Conservation (phyloP, 23 tunicate genomes). For the Styela plicata region DNA sequence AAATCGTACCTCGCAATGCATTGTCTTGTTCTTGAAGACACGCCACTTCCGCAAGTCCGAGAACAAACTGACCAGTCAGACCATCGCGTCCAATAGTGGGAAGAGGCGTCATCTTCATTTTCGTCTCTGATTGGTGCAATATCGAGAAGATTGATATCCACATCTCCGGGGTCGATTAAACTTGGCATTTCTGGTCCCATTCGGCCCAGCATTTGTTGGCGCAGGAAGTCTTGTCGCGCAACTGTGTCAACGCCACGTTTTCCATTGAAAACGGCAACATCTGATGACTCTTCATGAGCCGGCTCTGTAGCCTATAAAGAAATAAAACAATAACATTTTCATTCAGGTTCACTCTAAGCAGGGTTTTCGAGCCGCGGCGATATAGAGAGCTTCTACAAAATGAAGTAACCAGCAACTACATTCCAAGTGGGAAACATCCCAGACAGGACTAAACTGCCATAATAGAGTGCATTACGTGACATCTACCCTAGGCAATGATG, state of each 20-base stretch:
- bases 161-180: neutral
- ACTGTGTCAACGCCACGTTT: neutral
- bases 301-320: neutral
- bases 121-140: neutral
- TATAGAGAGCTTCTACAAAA: too few species aligned
- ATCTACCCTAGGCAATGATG: too few species aligned
- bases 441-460: too few species aligned
- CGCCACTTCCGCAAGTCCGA: slow-evolving; percentile 16
- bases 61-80: slow-evolving; percentile 20
- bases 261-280: neutral
- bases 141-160: neutral
- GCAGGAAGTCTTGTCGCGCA: neutral
- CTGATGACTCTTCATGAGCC: neutral
- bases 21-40: neutral
- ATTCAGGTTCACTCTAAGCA: too few species aligned
- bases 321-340: neutral
- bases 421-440: too few species aligned
- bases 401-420: too few species aligned
- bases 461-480: too few species aligned
- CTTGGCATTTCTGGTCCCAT: neutral
- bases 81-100: neutral
- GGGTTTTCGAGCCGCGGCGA: too few species aligned
- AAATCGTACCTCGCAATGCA: slow-evolving; percentile 3
- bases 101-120: neutral
- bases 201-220: neutral